Evolutionary conservation across 2,113 vertebrate species (phyloP), one percentile per base, ranked within the genome.

Genomic region (Cololabis saira): DNA sequence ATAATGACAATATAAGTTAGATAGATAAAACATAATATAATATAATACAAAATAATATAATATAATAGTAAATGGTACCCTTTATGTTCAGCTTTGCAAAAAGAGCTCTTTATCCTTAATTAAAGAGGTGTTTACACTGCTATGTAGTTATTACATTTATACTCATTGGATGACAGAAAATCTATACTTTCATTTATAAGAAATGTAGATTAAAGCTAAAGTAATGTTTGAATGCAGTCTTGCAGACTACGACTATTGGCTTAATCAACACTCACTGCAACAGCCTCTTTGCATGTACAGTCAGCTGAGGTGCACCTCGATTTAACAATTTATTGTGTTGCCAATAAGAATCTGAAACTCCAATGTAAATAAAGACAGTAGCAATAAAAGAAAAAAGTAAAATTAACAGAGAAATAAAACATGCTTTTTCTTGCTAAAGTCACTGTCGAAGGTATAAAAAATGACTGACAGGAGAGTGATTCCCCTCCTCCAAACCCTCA

Each of bases 391-490:
- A 54, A 47, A 42, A 48, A 50, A 53, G 33, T 61, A 21, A 67
- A 55, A 80, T 69, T 63, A 73, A 64, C 18, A 12, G 43, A 58
- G 52, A 76, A 62, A 61, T 70, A 72, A 73, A 74, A 67, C 10
- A n/a, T 64, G 57, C 53, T 61, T 37, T 11, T 37, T 71, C 42
- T 60, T 60, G 68, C 61, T 71, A 54, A 84, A 80, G 47, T 51
- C 13, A 12, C 48, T 68, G 48, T 37, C 10, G 11, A 6, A 57
- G 55, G 66, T 71, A 75, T 76, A 74, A 84, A 78, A 82, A 52
- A 67, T 81, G 72, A 86, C 69, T 83, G 81, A 77, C 73, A 65
- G 54, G 27, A 71, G 50, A 78, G 50, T 71, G 76, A 58, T 15
- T 60, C 69, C 69, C 75, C 67, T 47, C 75, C 63, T 65, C 41